Base-by-base conservation (phyloP, 2,113 vertebrate genomes). In the Aphelocoma coerulescens region DNA sequence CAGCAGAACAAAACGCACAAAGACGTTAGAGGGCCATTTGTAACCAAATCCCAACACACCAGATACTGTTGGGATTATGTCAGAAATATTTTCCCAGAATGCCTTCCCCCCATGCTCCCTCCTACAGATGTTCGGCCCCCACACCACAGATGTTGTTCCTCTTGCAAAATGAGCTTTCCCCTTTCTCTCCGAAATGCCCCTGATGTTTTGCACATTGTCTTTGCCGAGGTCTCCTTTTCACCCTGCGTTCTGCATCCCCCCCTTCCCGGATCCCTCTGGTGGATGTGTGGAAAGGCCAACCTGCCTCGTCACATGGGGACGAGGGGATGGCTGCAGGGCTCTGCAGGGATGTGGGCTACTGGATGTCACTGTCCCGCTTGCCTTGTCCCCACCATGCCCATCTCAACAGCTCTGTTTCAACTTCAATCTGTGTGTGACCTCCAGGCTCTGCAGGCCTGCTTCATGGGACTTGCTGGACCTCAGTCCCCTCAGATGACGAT, bases 51-150 rank as follows among this genome's bases (percentile, higher is more conserved):
- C 94, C 95, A 96, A 96, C 90, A 96, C 95, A 97, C 96, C 96
- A 97, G 97, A 97, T 97, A 97, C 96, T 95, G 95, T 97, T 97
- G 97, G 97, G 97, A 97, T 97, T 97, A 97, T 97, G 95, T 93
- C 97, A 95, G 95, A 97, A 97, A 97, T 97, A 97, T 96, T 97
- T 97, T 97, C 97, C 95, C 97, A 97, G 95, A 97, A 97, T 96
- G 94, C 96, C 95, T 95, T 97, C 96, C 93, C 96, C 90, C 88
- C 78, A 68, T 95, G 88, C 95, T 95, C 85, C 91, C 91, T 94
- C 75, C 95, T 97, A 96, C 96, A 97, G 97, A 97, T 97, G 97
- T 97, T 97, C 88, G 5, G 94, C 92, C 90, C 92, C 97, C 96
- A 95, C 92, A 90, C 93, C 95, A 92, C 96, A 97, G 97, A 97